Evolutionary conservation across 2,113 vertebrate genomes (phyloP), one percentile per base, ranked within the genome.

Genomic region (Oplegnathus fasciatus): DNA sequence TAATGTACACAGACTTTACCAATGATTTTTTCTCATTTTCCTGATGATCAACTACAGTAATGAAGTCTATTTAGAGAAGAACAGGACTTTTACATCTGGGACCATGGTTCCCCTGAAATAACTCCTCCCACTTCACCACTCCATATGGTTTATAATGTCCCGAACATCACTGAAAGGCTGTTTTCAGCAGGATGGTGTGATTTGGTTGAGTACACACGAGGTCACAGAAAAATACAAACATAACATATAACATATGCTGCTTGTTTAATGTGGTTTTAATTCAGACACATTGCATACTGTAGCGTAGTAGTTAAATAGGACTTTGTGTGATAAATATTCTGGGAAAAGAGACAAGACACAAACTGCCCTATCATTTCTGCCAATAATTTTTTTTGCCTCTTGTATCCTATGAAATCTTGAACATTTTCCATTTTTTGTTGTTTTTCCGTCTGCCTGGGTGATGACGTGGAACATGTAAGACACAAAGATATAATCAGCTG

Each of bases 401-500:
- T n/a, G 11, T 40, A 60, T 84, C 62, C 80, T 75, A 72, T 71
- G 24, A 74, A 86, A 86, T 76, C 88, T 75, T 73, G 80, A 84
- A 69, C 44, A 40, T 60, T 37, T 79, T 83, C 67, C 60, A 73
- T 11, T 34, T 81, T 68, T 54, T 22, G 3, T 15, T 15, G 32
- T 10, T 70, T 80, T 72, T n/a, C 50, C 1, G 20, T 82, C 73
- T 73, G 76, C 30, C 57, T 17, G 28, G 26, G 30, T 24, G 64
- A 62, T n/a, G 73, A 61, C 2, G 32, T 58, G 76, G 34, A 86
- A 75, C 78, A 40, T 67, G 75, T 26, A 3, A 69, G 54, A 84
- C 61, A 64, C 77, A 83, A 50, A 67, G 60, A 81, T 9, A n/a
- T 3, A 37, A 80, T 72, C 62, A 71, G 67, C 50, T 5, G 64